These are phyloP conservation scores for Caenorhabditis tropicalis DNA, from an alignment of 1,140 invertebrate genomes.

Conservation along the genomic window DNA sequence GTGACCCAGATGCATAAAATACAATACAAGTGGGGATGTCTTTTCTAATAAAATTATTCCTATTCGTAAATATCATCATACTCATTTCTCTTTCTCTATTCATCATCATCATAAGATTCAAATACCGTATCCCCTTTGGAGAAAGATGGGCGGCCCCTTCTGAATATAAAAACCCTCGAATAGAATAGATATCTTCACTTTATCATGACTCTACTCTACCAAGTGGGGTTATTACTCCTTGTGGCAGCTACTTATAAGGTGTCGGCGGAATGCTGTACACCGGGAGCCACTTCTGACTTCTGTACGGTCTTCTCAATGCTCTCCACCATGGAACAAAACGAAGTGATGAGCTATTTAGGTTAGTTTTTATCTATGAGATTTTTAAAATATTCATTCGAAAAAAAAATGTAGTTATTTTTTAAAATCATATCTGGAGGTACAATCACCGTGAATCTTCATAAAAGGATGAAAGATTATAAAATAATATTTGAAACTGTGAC, in stretches of 20 bases:
- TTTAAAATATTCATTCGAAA: too few relatives aligned
- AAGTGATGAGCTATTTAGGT: constrained; percentile 56
- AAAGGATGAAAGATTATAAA: too few relatives aligned
- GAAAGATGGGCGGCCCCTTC: neutral
- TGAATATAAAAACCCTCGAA: neutral
- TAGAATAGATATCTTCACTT: neutral
- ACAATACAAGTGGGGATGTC: neutral
- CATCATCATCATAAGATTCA: constrained; percentile 23
- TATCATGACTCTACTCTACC: constrained; percentile 33
- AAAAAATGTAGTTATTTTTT: too few relatives aligned
- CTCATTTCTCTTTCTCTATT: neutral
- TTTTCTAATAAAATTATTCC: too few relatives aligned
- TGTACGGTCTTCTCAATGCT: constrained; percentile 61
- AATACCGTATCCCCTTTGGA: neutral
- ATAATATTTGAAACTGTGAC: too few relatives aligned
- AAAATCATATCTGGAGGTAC: too few relatives aligned
- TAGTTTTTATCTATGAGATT: too few relatives aligned
- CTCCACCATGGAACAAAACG: constrained; percentile 59
- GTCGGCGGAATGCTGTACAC: constrained; percentile 58
- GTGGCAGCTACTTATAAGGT: constrained; percentile 51
- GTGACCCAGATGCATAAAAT: neutral
- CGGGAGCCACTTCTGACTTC: constrained; percentile 58
- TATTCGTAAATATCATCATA: constrained; percentile 19
- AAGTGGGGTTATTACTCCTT: constrained; percentile 42
- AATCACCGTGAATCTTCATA: too few relatives aligned